Evolutionary conservation across 2,888 invertebrate species (phyloP), one percentile per base, ranked within the genome.

Genomic region (Clepsis dumicolana): DNA sequence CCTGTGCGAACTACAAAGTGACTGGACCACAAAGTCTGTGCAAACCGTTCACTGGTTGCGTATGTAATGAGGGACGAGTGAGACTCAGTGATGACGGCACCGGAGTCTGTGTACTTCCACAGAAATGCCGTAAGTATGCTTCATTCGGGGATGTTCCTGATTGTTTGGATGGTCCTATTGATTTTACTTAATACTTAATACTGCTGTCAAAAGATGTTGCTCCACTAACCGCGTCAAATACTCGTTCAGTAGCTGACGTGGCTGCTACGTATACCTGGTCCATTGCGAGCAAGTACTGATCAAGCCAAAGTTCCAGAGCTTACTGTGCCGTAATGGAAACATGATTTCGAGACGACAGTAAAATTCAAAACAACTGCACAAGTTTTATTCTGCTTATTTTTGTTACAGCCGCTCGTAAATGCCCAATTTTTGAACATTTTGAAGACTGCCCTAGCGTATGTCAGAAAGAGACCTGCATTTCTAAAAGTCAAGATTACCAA

Each of bases 1-100:
- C 65, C 2, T 66, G 65, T 10, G 65, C 65, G 18, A 66, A 66
- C 61, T 61, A 66, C 54, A 66, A 61, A 41, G 65, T 66, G 16
- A 66, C 65, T 32, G 60, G 53, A 32, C 65, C 65, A 24, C 29
- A n/a, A 2, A 66, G 65, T 18, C 4, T 66, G 0, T 66, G 65
- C 44, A 66, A 66, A 14, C 65, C 65, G 1, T 61, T 32, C 54
- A 61, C 65, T 4, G 65, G 65, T 0, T 66, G 65, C 18, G 65
- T 66, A 2, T 66, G 65, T 35, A 44, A 16, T 3, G n/a, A 66
- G 5, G 65, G 65, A 1, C 52, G 60, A 2, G 61, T 66, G n/a
- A 53, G 65, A 16, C 41, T 44, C 21, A 44, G 61, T 25, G 65
- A 66, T 54, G 32, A 66, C 14, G 65, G 44, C 24, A 66, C 60